These are phyloP conservation scores for Temnothorax unifasciatus DNA, from an alignment of 2,888 invertebrate genomes.

Conservation along the genomic window DNA sequence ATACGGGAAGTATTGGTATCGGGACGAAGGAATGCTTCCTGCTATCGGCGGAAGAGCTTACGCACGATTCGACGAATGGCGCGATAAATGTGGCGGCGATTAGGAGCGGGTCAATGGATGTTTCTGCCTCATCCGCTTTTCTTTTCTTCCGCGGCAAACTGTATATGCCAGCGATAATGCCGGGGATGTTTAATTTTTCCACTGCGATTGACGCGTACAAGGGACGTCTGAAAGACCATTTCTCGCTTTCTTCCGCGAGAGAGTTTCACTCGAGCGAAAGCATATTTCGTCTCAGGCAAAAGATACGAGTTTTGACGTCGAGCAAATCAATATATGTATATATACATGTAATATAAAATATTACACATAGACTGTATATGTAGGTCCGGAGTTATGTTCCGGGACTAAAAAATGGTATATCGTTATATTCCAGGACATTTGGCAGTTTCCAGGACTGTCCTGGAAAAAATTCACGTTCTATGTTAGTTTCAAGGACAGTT, in stretches of 20 bases:
- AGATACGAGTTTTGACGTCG: background rate
- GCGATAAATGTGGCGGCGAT: constrained; percentile 63
- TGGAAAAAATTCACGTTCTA: too few species aligned
- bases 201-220: background rate
- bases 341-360: background rate
- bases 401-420: too few species aligned
- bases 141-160: constrained; percentile 28
- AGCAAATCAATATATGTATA: background rate
- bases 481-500: too few species aligned
- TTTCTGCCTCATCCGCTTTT: constrained; percentile 28
- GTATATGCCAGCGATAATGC: constrained; percentile 15
- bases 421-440: too few species aligned
- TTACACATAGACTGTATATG: too few species aligned
- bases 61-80: constrained; percentile 53
- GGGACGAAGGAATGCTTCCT: constrained; percentile 55
- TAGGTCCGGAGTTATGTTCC: too few species aligned
- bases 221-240: background rate
- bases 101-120: constrained; percentile 61
- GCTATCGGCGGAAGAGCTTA: constrained; percentile 54
- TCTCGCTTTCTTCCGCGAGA: constrained; percentile 9
- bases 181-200: constrained; percentile 45
- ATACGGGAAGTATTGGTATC: constrained; percentile 32
- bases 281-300: background rate
- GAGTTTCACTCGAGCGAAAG: background rate
- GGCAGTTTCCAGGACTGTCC: too few species aligned